phyloP scores from a whole-genome alignment of 2,113 vertebrate genomes.

The Anolis carolinensis region DNA sequence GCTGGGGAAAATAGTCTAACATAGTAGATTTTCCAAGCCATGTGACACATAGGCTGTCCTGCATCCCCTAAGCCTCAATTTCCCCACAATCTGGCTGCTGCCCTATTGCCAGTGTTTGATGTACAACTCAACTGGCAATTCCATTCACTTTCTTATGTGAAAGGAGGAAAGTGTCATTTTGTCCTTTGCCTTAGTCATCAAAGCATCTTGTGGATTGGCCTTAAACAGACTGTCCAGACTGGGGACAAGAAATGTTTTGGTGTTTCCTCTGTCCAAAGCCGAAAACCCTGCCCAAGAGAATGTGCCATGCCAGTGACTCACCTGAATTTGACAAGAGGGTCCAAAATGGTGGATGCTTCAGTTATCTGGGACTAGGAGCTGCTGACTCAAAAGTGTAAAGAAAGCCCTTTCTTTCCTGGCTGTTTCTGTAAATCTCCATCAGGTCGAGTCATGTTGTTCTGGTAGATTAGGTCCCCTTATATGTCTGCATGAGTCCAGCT shows the following conservation, averaged over 20 bases:
- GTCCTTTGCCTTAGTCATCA: background rate
- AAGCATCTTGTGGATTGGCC: background rate
- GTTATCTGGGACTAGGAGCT: background rate
- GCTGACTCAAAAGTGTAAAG: background rate
- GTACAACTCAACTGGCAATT: background rate
- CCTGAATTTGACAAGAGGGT: background rate
- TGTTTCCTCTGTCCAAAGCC: background rate
- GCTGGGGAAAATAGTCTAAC: too few species aligned
- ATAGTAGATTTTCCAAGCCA: too few species aligned
- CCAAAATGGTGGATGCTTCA: background rate
- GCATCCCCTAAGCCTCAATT: background rate
- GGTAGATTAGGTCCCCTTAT: background rate
- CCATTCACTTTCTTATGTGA: background rate
- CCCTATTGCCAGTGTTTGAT: background rate
- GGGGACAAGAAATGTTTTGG: background rate
- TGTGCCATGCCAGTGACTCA: background rate
- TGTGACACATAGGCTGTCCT: background rate
- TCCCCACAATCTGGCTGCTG: background rate
- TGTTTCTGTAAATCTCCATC: background rate
- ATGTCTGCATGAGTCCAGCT: background rate
- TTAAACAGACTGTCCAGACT: background rate
- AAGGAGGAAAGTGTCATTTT: background rate
- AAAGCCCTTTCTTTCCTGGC: background rate
- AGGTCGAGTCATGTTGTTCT: background rate
- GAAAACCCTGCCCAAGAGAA: background rate